Conservation (phyloP, 2,113 vertebrate species). For the Macrotus californicus region DNA sequence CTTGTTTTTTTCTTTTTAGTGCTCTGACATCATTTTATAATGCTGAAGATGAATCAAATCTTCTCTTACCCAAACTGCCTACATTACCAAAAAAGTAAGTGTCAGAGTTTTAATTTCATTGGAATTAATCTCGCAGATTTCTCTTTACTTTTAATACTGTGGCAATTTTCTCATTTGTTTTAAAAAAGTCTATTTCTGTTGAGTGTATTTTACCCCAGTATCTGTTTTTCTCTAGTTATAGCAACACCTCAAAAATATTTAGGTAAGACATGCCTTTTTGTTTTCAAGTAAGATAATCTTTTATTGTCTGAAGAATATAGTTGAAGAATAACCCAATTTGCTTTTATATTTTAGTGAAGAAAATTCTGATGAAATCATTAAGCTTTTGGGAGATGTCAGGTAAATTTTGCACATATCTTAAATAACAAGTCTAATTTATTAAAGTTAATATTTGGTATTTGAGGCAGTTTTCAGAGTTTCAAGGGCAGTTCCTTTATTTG, state of each 20-base stretch:
- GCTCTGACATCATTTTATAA: conserved; percentile 90
- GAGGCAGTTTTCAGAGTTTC: neutral
- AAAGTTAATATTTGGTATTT: neutral
- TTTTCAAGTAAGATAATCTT: conserved; percentile 15
- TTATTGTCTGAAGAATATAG: neutral
- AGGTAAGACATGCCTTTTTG: conserved; percentile 81
- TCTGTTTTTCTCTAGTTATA: conserved; percentile 85
- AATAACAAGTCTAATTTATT: neutral
- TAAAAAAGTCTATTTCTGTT: neutral
- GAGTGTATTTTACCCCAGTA: conserved; percentile 38
- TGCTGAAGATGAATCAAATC: conserved; percentile 93
- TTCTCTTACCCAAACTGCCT: conserved; percentile 93
- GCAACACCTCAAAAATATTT: conserved; percentile 96
- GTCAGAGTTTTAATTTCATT: neutral
- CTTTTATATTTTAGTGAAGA: conserved; percentile 89
- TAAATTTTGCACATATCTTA: conserved; percentile 71
- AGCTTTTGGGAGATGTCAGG: conserved; percentile 96
- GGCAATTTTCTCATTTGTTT: neutral
- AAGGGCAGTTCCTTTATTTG: neutral
- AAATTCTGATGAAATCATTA: conserved; percentile 98
- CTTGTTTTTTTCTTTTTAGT: conserved; percentile 78
- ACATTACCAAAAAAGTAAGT: conserved; percentile 94
- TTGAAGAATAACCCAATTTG: conserved; percentile 24
- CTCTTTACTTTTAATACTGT: neutral
- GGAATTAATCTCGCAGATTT: neutral